phyloP scores from a whole-genome alignment of 2,888 invertebrate species.

The Aromia moschata region DNA sequence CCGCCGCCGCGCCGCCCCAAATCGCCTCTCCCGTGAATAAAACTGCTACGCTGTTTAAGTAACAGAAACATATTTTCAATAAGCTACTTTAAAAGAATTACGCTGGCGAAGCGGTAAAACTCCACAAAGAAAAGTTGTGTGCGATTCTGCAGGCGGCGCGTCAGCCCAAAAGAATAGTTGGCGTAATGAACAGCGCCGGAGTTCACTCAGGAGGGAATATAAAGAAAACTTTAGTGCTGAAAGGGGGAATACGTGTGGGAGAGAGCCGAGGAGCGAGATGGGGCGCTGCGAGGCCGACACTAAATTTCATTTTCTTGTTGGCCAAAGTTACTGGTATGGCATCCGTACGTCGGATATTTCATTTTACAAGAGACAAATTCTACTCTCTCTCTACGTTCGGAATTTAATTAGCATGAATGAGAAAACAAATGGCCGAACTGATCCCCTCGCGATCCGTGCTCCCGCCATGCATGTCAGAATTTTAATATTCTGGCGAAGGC shows the following conservation, averaged over 20 bases:
- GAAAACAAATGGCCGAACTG: slow-evolving; percentile 27
- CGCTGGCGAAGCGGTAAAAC: slow-evolving; percentile 36
- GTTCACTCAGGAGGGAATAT: slow-evolving; percentile 59
- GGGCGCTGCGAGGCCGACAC: slow-evolving; percentile 51
- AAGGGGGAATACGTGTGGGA: slow-evolving; percentile 56
- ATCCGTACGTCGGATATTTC: slow-evolving; percentile 27
- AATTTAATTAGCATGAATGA: slow-evolving; percentile 40
- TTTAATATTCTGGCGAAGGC: slow-evolving; percentile 21
- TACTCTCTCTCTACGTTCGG: slow-evolving; percentile 34
- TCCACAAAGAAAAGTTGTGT: slow-evolving; percentile 49
- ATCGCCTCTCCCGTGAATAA: slow-evolving; percentile 29
- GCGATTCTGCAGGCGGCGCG: slow-evolving; percentile 51
- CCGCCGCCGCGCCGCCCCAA: slow-evolving; percentile 29
- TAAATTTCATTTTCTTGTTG: slow-evolving; percentile 60
- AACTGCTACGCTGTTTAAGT: slow-evolving; percentile 39
- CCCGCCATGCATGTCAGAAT: slow-evolving; percentile 21
- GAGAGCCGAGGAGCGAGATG: slow-evolving; percentile 50
- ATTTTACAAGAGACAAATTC: slow-evolving; percentile 35
- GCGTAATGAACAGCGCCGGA: slow-evolving; percentile 59
- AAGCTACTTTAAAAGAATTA: slow-evolving; percentile 58
- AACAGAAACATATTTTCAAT: slow-evolving; percentile 57
- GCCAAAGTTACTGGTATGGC: slow-evolving; percentile 48
- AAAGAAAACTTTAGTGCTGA: slow-evolving; percentile 61
- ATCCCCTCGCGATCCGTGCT: slow-evolving; percentile 21
- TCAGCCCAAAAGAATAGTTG: slow-evolving; percentile 59